phyloP scores from a whole-genome alignment of 2,888 invertebrate species.

The Clistopyga incitator region DNA sequence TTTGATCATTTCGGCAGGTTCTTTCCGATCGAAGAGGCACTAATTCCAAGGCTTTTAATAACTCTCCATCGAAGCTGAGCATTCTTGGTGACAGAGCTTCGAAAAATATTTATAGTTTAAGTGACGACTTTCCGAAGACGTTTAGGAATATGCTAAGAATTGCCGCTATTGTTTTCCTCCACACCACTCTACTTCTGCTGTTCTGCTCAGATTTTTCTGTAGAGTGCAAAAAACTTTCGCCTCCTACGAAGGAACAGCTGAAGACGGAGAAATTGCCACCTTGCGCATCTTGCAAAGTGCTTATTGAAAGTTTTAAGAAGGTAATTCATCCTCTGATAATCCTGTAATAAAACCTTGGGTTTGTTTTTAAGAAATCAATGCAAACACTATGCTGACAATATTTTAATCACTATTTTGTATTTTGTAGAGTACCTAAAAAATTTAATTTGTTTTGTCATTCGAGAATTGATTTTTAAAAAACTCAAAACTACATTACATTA shows the following conservation, averaged over 20 bases:
- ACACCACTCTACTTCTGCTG: constrained; percentile 44
- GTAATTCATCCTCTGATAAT: constrained; percentile 74
- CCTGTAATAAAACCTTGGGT: constrained; percentile 2
- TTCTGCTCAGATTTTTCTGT: constrained; percentile 38
- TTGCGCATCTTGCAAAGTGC: constrained; percentile 91
- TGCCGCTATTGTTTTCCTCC: constrained; percentile 49
- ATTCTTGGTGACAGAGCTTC: neutral
- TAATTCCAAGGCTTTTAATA: neutral
- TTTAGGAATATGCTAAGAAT: constrained; percentile 58
- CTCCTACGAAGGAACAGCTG: constrained; percentile 76
- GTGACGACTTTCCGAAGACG: constrained; percentile 37
- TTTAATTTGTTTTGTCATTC: too few relatives aligned
- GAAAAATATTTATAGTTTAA: constrained; percentile 50
- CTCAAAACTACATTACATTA: too few relatives aligned
- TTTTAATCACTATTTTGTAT: too few relatives aligned
- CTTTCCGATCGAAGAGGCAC: constrained; percentile 12
- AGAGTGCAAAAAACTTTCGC: constrained; percentile 56
- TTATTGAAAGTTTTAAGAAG: constrained; percentile 91
- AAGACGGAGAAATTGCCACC: constrained; percentile 88
- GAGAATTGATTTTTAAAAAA: too few relatives aligned
- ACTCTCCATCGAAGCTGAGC: neutral
- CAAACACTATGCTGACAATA: too few relatives aligned
- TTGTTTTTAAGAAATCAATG: neutral
- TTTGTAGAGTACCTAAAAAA: too few relatives aligned
- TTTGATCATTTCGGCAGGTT: constrained; percentile 11